Percentiles rank a stretch among this genome's conserved stretches.
These are phyloP conservation scores for Rhynchopsitta pachyrhyncha DNA, from an alignment of 2,113 vertebrate species.

Conservation along the genomic window DNA sequence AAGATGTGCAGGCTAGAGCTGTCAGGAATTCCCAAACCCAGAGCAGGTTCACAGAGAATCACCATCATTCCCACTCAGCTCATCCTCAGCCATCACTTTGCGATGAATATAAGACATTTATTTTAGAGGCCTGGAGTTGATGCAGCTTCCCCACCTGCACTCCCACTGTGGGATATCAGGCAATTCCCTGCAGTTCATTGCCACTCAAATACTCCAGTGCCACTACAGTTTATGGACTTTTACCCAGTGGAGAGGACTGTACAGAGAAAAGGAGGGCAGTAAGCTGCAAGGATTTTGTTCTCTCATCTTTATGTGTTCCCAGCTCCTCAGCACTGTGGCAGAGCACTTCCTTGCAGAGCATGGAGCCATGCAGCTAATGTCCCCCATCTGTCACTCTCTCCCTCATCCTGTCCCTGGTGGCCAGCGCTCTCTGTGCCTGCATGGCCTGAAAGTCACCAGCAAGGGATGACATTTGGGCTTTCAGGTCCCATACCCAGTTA, in stretches of 20 bases:
- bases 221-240: neutral
- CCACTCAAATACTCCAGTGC: neutral
- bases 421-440: neutral
- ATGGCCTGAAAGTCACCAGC: accelerated
- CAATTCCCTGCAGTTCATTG: neutral
- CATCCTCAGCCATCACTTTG: accelerated
- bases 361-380: conserved; percentile 29
- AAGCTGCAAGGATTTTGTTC: conserved; percentile 1
- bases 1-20: neutral
- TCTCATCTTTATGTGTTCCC: neutral
- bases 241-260: neutral
- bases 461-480: accelerated
- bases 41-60: neutral
- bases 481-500: neutral
- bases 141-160: neutral
- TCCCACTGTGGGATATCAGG: neutral
- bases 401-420: neutral
- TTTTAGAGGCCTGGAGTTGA: neutral
- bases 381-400: conserved; percentile 41
- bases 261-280: neutral
- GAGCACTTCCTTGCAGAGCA: neutral
- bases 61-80: neutral
- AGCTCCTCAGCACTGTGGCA: neutral
- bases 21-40: accelerated
- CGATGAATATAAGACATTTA: neutral